Percentiles rank a stretch among this genome's conserved stretches.
These are phyloP conservation scores for Desmodus rotundus DNA, from an alignment of 2,113 vertebrate genomes.

Conservation along the genomic window DNA sequence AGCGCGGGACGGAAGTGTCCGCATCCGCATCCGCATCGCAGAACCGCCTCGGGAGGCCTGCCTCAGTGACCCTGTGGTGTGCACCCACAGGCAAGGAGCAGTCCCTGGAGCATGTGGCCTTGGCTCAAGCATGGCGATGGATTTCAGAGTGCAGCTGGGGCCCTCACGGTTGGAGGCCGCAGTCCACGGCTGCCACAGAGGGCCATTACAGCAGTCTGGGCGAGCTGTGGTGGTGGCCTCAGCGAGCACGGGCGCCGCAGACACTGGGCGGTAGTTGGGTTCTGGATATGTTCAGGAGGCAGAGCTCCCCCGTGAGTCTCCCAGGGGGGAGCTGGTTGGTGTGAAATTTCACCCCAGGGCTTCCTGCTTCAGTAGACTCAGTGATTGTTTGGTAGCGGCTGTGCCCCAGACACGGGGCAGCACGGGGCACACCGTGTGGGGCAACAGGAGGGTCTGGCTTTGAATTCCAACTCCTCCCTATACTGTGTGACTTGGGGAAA, in stretches of 20 bases:
- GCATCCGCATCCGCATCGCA: fast-evolving
- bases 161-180: neutral
- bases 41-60: neutral
- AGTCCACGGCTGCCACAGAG: neutral
- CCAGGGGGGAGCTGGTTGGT: neutral
- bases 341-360: neutral
- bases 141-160: neutral
- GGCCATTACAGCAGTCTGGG: neutral
- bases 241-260: neutral
- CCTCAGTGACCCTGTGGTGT: neutral
- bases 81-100: neutral
- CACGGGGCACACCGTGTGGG: neutral
- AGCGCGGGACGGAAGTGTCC: fast-evolving
- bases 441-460: neutral
- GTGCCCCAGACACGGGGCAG: neutral
- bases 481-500: neutral
- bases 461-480: neutral
- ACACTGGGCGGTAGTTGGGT: neutral
- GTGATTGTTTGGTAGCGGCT: neutral
- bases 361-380: neutral
- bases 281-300: neutral
- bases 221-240: neutral
- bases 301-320: neutral
- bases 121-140: neutral
- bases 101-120: too few species aligned